Percentiles rank a stretch among this genome's conserved stretches.
These are phyloP conservation scores for Hydrophis major DNA, from an alignment of 2,797 vertebrate species.

Conservation along the genomic window DNA sequence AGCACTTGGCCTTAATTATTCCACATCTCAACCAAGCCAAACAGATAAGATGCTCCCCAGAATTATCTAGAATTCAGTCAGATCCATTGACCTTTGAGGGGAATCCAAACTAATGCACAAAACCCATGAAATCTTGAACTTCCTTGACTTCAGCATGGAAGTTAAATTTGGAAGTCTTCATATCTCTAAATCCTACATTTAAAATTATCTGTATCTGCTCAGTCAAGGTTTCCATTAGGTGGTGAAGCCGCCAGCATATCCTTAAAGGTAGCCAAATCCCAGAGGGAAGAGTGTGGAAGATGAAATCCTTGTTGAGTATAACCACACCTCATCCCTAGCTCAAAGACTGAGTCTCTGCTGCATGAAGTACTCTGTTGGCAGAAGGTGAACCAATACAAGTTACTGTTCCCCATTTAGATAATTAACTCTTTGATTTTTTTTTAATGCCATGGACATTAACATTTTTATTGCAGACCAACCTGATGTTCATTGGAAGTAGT, in stretches of 20 bases:
- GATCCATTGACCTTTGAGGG: neutral
- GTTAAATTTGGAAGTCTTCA: neutral
- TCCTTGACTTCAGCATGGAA: neutral
- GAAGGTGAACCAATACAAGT: neutral
- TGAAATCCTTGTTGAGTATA: neutral
- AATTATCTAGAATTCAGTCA: neutral
- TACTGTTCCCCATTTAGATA: neutral
- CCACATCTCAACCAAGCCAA: neutral
- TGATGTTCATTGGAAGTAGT: neutral
- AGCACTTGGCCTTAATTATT: neutral
- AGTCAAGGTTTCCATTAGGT: neutral
- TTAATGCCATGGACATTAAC: neutral
- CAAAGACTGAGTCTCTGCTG: neutral
- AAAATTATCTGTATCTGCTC: neutral
- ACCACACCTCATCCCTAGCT: neutral
- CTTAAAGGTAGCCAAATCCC: neutral
- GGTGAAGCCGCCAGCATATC: neutral
- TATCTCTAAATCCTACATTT: neutral
- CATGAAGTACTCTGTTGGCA: neutral
- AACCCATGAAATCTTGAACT: neutral
- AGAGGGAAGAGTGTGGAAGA: neutral
- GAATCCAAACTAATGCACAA: neutral
- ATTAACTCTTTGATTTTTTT: neutral
- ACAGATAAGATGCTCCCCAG: neutral
- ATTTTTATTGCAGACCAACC: neutral